Conservation (phyloP, 2,113 vertebrate genomes). For the Callipepla squamata region DNA sequence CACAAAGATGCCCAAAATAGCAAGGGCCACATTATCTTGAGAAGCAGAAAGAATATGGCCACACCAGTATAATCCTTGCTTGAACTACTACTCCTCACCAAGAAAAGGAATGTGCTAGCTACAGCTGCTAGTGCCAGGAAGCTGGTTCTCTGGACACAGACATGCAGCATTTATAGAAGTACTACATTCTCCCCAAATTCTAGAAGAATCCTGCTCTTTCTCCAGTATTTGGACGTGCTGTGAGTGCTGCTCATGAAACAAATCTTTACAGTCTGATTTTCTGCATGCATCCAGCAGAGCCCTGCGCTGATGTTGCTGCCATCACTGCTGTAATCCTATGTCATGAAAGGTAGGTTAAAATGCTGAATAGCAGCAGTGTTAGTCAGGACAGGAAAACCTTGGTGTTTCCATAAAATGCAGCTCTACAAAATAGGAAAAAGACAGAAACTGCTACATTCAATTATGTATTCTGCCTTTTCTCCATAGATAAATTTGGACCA, state of each 20-base stretch:
- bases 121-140: background rate
- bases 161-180: background rate
- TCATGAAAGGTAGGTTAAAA: conserved; percentile 23
- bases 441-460: background rate
- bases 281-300: background rate
- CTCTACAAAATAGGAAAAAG: background rate
- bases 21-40: background rate
- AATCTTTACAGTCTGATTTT: background rate
- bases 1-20: background rate
- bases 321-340: background rate
- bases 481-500: conserved; percentile 6
- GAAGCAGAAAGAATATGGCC: background rate
- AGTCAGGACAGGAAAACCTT: conserved; percentile 7
- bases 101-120: background rate
- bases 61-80: background rate
- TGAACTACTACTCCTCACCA: background rate
- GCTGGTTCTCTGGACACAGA: background rate
- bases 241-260: background rate
- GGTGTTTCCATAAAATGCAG: background rate
- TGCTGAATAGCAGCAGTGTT: background rate
- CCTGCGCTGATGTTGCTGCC: background rate
- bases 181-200: background rate
- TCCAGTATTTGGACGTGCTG: background rate
- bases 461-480: conserved; percentile 26
- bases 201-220: background rate